A percentile compares a stretch with the other conserved stretches of the same genome.
These are phyloP conservation scores for Thamnaconus septentrionalis DNA, from an alignment of 2,113 vertebrate genomes.

Conservation along the genomic window DNA sequence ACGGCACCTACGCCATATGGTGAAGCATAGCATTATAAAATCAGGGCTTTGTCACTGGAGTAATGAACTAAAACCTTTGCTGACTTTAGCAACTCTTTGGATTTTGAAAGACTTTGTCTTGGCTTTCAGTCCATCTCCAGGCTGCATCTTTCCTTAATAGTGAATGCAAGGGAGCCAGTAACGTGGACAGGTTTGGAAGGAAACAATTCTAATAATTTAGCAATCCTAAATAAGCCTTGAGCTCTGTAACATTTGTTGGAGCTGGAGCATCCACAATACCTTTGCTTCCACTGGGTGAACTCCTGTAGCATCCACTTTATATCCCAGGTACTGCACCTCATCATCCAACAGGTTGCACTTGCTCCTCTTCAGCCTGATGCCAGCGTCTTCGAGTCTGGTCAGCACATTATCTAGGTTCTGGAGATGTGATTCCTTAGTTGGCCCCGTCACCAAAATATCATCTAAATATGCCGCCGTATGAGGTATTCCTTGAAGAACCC, in stretches of 20 bases:
- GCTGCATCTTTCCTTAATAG: slow-evolving; percentile 12
- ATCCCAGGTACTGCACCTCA: no score
- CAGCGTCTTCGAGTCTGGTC: no score
- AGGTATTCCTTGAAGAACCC: neutral
- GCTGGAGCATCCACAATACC: neutral
- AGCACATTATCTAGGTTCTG: no score
- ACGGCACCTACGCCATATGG: neutral
- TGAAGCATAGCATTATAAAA: slow-evolving; percentile 27
- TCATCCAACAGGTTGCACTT: no score
- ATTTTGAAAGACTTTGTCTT: neutral
- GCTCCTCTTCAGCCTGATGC: no score
- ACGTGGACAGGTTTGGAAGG: slow-evolving; percentile 9
- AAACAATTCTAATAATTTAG: slow-evolving; percentile 21
- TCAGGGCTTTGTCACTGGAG: slow-evolving; percentile 3
- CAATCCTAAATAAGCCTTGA: slow-evolving; percentile 22
- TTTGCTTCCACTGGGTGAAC: no score
- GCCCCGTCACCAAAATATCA: no score
- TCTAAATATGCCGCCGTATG: neutral
- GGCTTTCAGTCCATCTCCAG: neutral
- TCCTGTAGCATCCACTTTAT: no score
- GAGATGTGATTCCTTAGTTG: no score
- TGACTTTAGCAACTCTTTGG: slow-evolving; percentile 18
- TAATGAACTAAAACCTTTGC: slow-evolving; percentile 24
- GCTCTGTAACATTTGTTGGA: slow-evolving; percentile 11
- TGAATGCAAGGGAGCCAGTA: slow-evolving; percentile 8